Evolutionary conservation across 1,140 invertebrate species (phyloP).

Genomic region (Bombyx mandarina): DNA sequence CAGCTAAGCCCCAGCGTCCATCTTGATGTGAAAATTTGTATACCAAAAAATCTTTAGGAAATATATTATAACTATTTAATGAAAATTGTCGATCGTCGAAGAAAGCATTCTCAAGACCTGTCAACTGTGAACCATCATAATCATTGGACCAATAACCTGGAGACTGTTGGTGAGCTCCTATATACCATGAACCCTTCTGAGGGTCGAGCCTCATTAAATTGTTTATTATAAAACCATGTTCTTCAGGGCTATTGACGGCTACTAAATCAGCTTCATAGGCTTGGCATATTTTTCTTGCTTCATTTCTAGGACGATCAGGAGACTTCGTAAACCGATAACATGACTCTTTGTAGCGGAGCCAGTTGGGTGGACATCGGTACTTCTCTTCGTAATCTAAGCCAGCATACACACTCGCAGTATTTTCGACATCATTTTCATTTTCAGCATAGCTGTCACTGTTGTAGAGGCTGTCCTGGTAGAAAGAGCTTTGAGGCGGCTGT

Average conservation of each 20-base stretch:
- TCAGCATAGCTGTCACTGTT: constrained; percentile 44
- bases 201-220: constrained; percentile 86
- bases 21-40: constrained; percentile 80
- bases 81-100: constrained; percentile 70
- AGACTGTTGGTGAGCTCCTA: constrained; percentile 80
- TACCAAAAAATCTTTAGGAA: constrained; percentile 71
- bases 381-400: constrained; percentile 60
- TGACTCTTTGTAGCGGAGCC: constrained; percentile 81
- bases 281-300: constrained; percentile 86
- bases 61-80: constrained; percentile 65
- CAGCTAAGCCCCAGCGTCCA: constrained; percentile 87
- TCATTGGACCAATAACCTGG: constrained; percentile 88
- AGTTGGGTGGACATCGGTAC: constrained; percentile 84
- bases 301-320: constrained; percentile 81
- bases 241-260: constrained; percentile 84
- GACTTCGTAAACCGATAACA: constrained; percentile 93
- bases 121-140: constrained; percentile 81
- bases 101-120: constrained; percentile 87
- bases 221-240: constrained; percentile 88
- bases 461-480: constrained; percentile 43
- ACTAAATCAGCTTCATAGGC: constrained; percentile 85
- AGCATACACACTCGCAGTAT: constrained; percentile 47
- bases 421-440: constrained; percentile 50
- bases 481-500: constrained; percentile 41
- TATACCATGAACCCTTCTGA: constrained; percentile 89